phyloP scores from a whole-genome alignment of 2,113 vertebrate species.

The Poecile atricapillus region DNA sequence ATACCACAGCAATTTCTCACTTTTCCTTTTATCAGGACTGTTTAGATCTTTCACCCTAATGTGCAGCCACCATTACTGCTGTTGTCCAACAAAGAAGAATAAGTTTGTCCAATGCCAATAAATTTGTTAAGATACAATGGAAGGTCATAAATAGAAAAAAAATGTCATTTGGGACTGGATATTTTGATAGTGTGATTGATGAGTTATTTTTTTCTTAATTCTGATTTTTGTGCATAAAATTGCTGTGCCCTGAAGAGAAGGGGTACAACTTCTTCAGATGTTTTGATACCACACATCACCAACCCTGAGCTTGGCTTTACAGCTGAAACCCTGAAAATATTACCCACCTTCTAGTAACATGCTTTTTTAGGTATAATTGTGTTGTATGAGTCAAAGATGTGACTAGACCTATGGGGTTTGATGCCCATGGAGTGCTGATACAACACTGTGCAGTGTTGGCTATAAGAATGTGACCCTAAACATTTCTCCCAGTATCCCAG shows the following conservation, averaged over 20 bases:
- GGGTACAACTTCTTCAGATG: neutral
- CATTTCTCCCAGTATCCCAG: neutral
- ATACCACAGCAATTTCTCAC: neutral
- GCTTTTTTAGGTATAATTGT: neutral
- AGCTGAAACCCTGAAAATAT: neutral
- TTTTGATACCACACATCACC: neutral
- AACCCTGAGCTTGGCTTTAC: neutral
- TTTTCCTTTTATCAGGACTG: neutral
- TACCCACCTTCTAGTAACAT: neutral
- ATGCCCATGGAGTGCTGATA: neutral
- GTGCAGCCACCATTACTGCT: neutral
- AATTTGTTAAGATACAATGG: neutral
- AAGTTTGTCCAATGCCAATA: neutral
- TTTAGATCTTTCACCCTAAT: neutral
- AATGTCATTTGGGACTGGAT: neutral
- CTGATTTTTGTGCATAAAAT: neutral
- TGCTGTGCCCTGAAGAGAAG: neutral
- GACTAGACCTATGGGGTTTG: neutral
- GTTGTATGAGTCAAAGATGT: neutral
- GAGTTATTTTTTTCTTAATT: neutral
- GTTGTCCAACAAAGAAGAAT: neutral
- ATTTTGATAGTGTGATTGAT: neutral
- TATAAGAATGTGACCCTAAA: neutral
- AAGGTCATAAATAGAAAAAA: neutral
- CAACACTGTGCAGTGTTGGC: neutral